Evolutionary conservation across 92 coral and sea anemone species (phyloP).

Genomic region (Heteractis magnifica): DNA sequence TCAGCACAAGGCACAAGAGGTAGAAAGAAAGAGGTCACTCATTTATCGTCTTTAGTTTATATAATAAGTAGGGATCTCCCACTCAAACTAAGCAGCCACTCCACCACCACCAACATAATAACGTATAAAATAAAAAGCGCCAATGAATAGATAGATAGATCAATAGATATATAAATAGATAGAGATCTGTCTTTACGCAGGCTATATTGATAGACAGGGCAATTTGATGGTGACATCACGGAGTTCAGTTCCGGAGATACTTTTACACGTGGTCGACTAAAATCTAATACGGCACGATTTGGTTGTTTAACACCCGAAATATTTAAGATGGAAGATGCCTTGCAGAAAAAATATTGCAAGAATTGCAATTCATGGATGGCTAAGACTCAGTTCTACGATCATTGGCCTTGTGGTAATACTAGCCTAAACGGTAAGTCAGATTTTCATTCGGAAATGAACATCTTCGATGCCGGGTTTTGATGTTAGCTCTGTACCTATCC

Average conservation of each 20-base stretch:
- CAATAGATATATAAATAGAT: no score
- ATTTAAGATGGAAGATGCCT: neutral
- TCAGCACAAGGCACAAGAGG: neutral
- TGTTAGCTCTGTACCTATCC: no score
- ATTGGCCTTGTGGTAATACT: constrained; percentile 27
- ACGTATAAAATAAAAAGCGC: neutral
- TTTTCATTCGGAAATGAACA: neutral
- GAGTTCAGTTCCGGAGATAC: neutral
- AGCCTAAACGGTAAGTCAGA: neutral
- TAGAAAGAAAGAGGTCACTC: neutral
- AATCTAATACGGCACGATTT: neutral
- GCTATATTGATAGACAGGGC: neutral
- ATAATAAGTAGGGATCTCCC: neutral
- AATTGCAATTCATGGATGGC: constrained; percentile 40
- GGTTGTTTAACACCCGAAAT: neutral
- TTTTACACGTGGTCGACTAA: neutral
- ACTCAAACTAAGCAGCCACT: neutral
- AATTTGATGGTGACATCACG: neutral
- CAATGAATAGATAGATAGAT: neutral
- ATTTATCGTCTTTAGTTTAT: neutral
- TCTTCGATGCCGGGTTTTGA: no score
- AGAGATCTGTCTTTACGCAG: neutral
- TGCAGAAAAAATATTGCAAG: constrained; percentile 18
- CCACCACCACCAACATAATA: neutral
- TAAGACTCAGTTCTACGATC: constrained; percentile 39